Base-by-base conservation (phyloP, 2,888 invertebrate species). In the Metopia argyrocephala region DNA sequence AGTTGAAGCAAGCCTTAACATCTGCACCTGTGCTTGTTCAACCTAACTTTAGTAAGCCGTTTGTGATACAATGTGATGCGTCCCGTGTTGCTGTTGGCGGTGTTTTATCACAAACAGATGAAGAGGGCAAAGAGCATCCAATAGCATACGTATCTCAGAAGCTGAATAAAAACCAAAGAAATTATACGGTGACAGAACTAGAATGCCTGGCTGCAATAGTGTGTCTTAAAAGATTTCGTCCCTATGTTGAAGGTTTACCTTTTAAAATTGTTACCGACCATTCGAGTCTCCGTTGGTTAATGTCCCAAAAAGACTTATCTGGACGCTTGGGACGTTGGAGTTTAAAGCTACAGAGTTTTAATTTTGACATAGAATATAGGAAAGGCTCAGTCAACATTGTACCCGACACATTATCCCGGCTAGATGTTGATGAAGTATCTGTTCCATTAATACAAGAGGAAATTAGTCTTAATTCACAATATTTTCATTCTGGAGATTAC, bases 111-210 rank as follows among this genome's bases (percentile, higher is more conserved):
- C 69, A 76, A n/a, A 31, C 4, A 18, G 76, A 76, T 23, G 18
- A 28, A 18, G 54, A 54, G 3, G 56, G 50, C 4, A 38, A 28
- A 12, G 76, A 76, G 46, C 48, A 61, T 27, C 76, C 69, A 7
- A 56, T 76, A 48, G 61, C 61, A 2, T 74, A 31, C 45, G 48
- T 75, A 12, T 75, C 45, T 73, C 86, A 12, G 86, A 87, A 80
- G 45, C 15, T 81, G 20, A 76, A 76, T 21, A 21, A 28, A 2
- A 50, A 56, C 2, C 74, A 78, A 27, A 28, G 65, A 57, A 45
- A 68, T 64, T 74, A 74, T 45, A 18, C 61, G 57, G 64, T 78
- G 0, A 12, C 76, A 61, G 46, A 73, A 73, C 18, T 73, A 18
- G 69, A 79, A 23, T 79, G 74, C 38, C 25, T 65, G 5, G 78